Evolutionary conservation across 2,888 invertebrate species (phyloP), one percentile per base, ranked within the genome.

Genomic region (Aphidius colemani): DNA sequence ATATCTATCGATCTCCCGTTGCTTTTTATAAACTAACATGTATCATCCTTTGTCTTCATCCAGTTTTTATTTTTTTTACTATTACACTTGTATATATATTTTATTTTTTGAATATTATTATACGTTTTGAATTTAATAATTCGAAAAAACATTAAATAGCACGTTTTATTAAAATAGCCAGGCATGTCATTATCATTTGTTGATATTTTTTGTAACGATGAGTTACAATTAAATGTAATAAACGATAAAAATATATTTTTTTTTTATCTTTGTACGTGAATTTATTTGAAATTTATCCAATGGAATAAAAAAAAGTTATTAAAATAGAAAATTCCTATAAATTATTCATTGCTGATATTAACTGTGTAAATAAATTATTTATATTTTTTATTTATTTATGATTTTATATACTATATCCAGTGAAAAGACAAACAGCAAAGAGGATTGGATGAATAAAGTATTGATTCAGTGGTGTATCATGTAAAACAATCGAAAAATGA

Each of bases 181-280:
- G 3, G 30, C 30, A 30, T 30, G 5, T 30, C 30, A 30, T 30
- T 5, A 30, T 30, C 5, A 30, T 30, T 30, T 30, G 5, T 5
- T 30, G 3, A 5, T 30, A 30, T 30, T 30, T 30, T 30, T 57
- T 45, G 30, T 57, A 71, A 75, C 75, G 75, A 77, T 72, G 73
- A 74, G 74, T 76, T 77, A 77, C 75, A 77, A 77, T 77, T 76
- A 75, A 76, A 77, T 74, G 75, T 77, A 76, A 77, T 77, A 72
- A 74, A 77, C 75, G 76, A 74, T 71, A 71, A 68, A 71, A 65
- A 65, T 67, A 46, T 61, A 48, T 58, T 55, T 43, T 43, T 9
- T n/a, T 18, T 46, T 51, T 56, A 41, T 59, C 39, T 61, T 48
- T 49, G 11, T 30, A 30, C n/a, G 11, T 44, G 55, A 55, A 55